phyloP scores from a whole-genome alignment of 2,888 invertebrate genomes.

The Andrena praecox region DNA sequence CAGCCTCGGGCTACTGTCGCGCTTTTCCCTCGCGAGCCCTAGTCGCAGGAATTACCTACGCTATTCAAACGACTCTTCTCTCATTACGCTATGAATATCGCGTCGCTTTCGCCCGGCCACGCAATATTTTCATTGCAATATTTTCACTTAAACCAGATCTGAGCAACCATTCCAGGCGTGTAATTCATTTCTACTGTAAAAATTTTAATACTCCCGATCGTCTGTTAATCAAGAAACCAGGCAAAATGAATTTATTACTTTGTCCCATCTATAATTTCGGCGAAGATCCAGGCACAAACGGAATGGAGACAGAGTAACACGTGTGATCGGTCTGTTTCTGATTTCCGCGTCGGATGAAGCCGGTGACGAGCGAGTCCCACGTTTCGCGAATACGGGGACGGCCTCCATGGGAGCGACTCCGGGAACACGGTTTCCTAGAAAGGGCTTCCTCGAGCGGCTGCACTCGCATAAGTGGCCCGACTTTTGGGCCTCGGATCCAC shows the following conservation, averaged over 20 bases:
- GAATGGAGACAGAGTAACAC: slow-evolving; percentile 33
- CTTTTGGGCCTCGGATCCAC: slow-evolving; percentile 33
- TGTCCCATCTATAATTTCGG: background rate
- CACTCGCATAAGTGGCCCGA: slow-evolving; percentile 41
- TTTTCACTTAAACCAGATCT: background rate
- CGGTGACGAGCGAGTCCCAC: slow-evolving; percentile 59
- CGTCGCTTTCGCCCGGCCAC: background rate
- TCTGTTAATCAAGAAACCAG: background rate
- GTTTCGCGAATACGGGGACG: slow-evolving; percentile 53
- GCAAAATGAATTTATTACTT: background rate
- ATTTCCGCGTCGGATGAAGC: slow-evolving; percentile 46
- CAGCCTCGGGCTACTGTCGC: slow-evolving; percentile 58
- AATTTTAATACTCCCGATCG: background rate
- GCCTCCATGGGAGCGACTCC: slow-evolving; percentile 49
- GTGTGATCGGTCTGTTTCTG: slow-evolving; percentile 67
- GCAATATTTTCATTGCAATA: slow-evolving; percentile 6
- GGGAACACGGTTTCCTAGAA: slow-evolving; percentile 61
- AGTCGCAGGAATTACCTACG: slow-evolving; percentile 48
- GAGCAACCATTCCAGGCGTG: background rate
- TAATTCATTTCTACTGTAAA: background rate
- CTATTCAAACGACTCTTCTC: slow-evolving; percentile 46
- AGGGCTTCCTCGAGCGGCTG: slow-evolving; percentile 20
- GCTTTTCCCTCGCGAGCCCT: slow-evolving; percentile 55
- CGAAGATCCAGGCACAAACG: background rate
- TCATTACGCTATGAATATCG: slow-evolving; percentile 27